Conservation (phyloP, 1,140 invertebrate species). For the Cyclina sinensis region DNA sequence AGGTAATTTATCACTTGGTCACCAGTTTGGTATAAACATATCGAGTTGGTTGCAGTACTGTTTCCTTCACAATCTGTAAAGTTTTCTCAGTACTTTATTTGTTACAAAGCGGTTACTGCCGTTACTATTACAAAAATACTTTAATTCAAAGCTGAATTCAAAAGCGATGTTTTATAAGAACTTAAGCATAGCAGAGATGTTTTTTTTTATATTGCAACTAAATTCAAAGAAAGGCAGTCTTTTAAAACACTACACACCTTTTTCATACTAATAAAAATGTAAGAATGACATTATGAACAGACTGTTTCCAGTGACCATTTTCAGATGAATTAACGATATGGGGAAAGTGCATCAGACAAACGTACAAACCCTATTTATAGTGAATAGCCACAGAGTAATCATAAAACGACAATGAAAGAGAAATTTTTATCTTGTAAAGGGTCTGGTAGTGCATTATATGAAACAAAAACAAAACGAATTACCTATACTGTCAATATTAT, state of each 20-base stretch:
- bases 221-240: no score
- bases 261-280: no score
- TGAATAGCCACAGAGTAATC: background rate
- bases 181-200: background rate
- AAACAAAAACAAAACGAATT: conserved; percentile 35
- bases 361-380: background rate
- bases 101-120: background rate
- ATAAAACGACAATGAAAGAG: background rate
- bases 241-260: no score
- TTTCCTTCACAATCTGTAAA: background rate
- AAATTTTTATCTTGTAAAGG: background rate
- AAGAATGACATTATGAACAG: no score
- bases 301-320: no score
- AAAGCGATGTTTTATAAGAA: background rate
- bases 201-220: no score
- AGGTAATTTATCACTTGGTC: background rate
- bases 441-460: background rate
- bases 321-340: no score
- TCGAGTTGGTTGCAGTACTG: background rate
- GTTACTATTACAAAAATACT: background rate
- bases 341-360: no score
- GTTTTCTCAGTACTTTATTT: background rate
- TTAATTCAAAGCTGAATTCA: background rate
- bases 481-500: conserved; percentile 82
- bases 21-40: background rate